A percentile compares a stretch with the other conserved stretches of the same genome.
phyloP scores from a whole-genome alignment of 30 jellyfish, hydroid and myxozoan species.

The Mastigias papua region DNA sequence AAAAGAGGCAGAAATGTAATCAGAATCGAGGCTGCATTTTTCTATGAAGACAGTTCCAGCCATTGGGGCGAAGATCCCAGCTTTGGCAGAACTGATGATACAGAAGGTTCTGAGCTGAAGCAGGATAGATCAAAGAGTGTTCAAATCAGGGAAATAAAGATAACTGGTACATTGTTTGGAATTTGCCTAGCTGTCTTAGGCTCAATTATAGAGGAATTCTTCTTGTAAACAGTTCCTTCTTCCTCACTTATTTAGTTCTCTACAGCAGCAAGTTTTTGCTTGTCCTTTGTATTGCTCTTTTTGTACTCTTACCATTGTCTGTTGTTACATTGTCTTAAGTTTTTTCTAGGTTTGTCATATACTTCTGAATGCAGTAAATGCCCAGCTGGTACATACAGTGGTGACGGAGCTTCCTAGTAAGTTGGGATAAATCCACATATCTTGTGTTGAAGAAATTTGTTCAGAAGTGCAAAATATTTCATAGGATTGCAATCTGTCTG shows the following conservation, averaged over 20 bases:
- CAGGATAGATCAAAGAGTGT: conserved; percentile 34
- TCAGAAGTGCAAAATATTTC: too few relatives aligned
- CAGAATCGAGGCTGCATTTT: conserved; percentile 63
- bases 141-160: conserved; percentile 63
- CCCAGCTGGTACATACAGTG: conserved; percentile 84
- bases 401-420: conserved; percentile 77
- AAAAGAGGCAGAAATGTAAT: conserved; percentile 76
- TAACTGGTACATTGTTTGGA: conserved; percentile 35
- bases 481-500: too few relatives aligned
- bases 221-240: background rate
- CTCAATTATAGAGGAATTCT: background rate
- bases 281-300: background rate
- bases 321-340: too few relatives aligned
- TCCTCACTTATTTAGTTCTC: background rate
- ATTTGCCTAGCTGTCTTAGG: background rate
- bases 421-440: conserved; percentile 1
- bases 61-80: conserved; percentile 18
- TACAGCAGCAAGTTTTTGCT: background rate
- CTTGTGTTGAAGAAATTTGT: too few relatives aligned
- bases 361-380: conserved; percentile 77
- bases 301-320: background rate
- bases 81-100: background rate
- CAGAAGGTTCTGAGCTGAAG: conserved; percentile 4
- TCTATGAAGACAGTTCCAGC: conserved; percentile 30
- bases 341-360: conserved; percentile 73